These are phyloP conservation scores for Coelogynopora nodosa DNA, from an alignment of 2,888 invertebrate genomes.

Conservation along the genomic window DNA sequence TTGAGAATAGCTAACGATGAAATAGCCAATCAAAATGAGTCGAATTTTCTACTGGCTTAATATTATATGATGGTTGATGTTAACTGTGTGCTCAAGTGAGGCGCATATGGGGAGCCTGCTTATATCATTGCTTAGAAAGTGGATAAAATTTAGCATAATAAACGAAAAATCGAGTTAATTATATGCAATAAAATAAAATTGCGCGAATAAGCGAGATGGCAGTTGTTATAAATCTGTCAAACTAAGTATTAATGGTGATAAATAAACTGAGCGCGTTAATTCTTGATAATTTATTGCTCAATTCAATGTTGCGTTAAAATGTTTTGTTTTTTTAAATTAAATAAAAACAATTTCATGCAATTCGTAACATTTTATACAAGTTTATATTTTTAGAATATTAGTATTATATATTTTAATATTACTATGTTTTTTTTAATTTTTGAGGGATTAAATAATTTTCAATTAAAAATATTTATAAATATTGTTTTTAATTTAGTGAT, in stretches of 20 bases:
- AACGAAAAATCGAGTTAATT: neutral
- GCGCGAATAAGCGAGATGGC: neutral
- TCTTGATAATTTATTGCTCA: no score
- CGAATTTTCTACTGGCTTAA: neutral
- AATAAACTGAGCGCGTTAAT: neutral
- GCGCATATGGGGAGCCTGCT: neutral
- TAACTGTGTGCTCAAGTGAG: neutral
- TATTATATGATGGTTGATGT: neutral
- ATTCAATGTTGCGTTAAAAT: no score
- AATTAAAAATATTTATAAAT: no score
- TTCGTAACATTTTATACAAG: no score
- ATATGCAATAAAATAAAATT: neutral
- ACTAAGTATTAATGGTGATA: neutral
- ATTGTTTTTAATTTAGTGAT: no score
- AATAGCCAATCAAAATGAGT: neutral
- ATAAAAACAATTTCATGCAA: no score
- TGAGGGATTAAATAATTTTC: no score
- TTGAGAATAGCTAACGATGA: neutral
- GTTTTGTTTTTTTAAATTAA: no score
- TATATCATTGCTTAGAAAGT: neutral
- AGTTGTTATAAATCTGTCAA: neutral
- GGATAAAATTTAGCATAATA: neutral
- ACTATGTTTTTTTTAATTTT: no score
- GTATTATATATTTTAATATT: no score
- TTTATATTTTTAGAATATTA: no score